Percentiles rank a stretch among this genome's conserved stretches.
Conservation (phyloP, 2,888 invertebrate species). For the Nasonovia ribisnigri region DNA sequence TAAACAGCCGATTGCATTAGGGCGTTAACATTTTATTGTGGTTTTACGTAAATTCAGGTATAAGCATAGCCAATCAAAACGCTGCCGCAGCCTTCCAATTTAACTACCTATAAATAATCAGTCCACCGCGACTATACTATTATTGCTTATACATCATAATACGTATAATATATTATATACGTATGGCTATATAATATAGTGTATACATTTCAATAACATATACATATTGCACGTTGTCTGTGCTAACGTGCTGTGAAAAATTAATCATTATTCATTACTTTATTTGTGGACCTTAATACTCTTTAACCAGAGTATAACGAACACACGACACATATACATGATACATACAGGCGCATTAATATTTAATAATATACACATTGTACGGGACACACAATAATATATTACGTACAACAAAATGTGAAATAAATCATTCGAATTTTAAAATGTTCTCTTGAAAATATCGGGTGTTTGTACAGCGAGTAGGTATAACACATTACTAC, state of each 20-base stretch:
- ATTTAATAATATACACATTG: background rate
- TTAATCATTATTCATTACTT: background rate
- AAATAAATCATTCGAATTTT: conserved; percentile 26
- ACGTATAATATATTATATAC: background rate
- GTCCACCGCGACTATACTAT: background rate
- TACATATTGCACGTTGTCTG: background rate
- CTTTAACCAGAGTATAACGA: background rate
- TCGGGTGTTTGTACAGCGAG: background rate
- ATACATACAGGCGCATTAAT: background rate
- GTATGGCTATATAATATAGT: background rate
- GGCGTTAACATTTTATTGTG: conserved; percentile 8
- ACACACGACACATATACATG: background rate
- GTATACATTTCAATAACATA: background rate
- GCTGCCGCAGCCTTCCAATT: background rate
- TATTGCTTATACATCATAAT: background rate
- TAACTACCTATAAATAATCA: background rate
- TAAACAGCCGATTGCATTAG: background rate
- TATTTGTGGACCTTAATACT: background rate
- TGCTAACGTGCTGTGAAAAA: conserved; percentile 4
- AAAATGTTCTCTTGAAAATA: conserved; percentile 12
- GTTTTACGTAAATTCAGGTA: background rate
- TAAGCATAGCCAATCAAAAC: background rate
- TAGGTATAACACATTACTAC: conserved; percentile 3
- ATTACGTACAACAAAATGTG: background rate
- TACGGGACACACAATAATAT: background rate